Percentiles rank a stretch among this genome's conserved stretches.
Evolutionary conservation across 1,140 invertebrate genomes (phyloP).

Genomic region (Pristionchus pacificus): DNA sequence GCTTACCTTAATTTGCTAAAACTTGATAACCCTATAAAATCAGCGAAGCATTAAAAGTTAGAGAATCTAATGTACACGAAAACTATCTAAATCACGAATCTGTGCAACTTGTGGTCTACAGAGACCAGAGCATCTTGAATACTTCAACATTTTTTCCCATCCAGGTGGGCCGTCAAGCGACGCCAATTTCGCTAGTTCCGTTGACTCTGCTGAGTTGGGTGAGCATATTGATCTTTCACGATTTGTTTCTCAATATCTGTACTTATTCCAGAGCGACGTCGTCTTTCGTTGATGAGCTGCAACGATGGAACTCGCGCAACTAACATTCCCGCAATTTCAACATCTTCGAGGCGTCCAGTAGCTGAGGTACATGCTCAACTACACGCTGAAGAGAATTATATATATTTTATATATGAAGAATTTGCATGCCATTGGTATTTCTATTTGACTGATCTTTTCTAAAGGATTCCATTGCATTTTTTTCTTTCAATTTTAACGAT

Average conservation of each 20-base stretch:
- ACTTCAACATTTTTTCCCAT: neutral
- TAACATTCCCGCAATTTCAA: neutral
- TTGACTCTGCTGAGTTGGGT: constrained; percentile 25
- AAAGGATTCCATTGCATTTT: neutral
- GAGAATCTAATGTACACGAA: no score
- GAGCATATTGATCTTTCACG: neutral
- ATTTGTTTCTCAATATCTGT: no score
- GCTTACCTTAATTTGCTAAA: no score
- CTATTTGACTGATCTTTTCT: no score
- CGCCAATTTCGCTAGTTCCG: constrained; percentile 18
- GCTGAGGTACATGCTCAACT: neutral
- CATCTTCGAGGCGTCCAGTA: neutral
- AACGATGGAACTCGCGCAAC: neutral
- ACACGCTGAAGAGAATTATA: no score
- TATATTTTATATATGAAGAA: no score
- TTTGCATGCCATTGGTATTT: no score
- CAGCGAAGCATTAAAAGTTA: no score
- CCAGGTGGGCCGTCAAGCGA: constrained; percentile 2
- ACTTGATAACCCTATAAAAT: no score
- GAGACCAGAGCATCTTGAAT: no score
- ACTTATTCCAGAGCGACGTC: constrained; percentile 21
- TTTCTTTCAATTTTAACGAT: neutral
- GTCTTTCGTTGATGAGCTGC: constrained; percentile 21
- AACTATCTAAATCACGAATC: no score
- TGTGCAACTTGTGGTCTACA: no score